These are phyloP conservation scores for Diacarnus erythraeanus DNA, from an alignment of 37 sponge, comb jelly and placozoan genomes.

Conservation along the genomic window DNA sequence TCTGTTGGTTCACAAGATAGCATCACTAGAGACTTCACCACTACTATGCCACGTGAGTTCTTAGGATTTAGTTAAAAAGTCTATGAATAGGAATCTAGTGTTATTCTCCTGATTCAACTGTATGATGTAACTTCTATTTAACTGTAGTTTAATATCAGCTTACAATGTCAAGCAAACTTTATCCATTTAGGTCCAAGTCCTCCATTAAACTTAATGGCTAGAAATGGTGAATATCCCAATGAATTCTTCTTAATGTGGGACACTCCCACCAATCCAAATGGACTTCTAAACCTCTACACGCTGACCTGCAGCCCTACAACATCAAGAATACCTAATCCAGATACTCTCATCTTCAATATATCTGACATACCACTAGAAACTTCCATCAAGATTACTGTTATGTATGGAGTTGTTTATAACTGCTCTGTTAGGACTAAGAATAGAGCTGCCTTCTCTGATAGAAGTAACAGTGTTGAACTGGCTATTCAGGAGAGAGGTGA, in stretches of 20 bases:
- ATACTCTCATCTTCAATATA: not conserved
- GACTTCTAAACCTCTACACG: not conserved
- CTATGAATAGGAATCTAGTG: no score
- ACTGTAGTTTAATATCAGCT: no score
- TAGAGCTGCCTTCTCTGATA: not conserved
- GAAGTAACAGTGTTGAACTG: not conserved
- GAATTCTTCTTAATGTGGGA: conserved; percentile 20
- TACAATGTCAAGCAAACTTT: no score
- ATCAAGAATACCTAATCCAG: not conserved
- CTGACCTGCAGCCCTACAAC: not conserved
- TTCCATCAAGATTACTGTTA: not conserved
- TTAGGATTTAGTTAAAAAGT: no score
- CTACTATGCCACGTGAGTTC: not conserved
- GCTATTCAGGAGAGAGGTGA: conserved; percentile 17
- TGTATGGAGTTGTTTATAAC: not conserved
- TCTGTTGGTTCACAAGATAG: conserved; percentile 17
- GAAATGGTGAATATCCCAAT: not conserved
- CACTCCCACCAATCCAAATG: not conserved
- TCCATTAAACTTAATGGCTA: not conserved
- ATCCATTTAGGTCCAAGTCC: conserved; percentile 14
- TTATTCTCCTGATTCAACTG: no score
- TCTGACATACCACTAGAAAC: not conserved
- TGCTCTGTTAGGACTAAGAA: conserved; percentile 18
- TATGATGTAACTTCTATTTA: no score
- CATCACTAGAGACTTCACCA: conserved; percentile 11